These are phyloP conservation scores for Hipparchia semele DNA, from an alignment of 2,888 invertebrate genomes.

Conservation along the genomic window DNA sequence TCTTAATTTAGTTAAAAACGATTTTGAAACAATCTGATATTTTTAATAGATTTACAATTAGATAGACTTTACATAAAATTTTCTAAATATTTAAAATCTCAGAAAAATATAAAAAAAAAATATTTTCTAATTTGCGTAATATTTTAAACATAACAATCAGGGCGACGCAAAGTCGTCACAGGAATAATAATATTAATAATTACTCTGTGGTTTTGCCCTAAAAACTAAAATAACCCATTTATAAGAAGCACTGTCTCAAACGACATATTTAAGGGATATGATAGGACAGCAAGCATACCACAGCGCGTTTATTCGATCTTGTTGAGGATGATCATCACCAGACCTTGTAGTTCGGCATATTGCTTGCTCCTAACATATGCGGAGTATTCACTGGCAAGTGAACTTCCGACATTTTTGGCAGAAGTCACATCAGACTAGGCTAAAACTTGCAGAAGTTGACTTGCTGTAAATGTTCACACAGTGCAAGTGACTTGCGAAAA, in stretches of 20 bases:
- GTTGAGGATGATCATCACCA: too few relatives aligned
- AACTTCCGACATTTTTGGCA: too few relatives aligned
- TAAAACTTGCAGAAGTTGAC: too few relatives aligned
- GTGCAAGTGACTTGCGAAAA: too few relatives aligned
- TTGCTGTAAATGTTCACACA: too few relatives aligned
- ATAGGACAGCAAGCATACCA: not conserved
- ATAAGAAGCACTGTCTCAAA: not conserved
- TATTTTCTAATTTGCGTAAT: conserved; percentile 65
- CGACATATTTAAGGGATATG: not conserved
- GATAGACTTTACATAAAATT: conserved; percentile 52
- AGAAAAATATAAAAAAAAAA: conserved; percentile 58
- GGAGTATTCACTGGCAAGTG: too few relatives aligned
- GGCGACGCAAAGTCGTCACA: conserved; percentile 43
- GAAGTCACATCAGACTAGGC: too few relatives aligned
- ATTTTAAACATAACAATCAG: conserved; percentile 77
- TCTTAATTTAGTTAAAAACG: conserved; percentile 68
- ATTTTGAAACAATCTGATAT: conserved; percentile 54
- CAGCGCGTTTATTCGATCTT: too few relatives aligned
- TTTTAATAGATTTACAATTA: conserved; percentile 45
- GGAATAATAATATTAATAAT: conserved; percentile 40
- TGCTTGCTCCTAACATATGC: too few relatives aligned
- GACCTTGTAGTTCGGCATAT: too few relatives aligned
- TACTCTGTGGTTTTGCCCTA: conserved; percentile 51
- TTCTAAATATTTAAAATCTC: conserved; percentile 61
- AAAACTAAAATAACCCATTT: conserved; percentile 40